Evolutionary conservation across 2,888 invertebrate species (phyloP).

Genomic region (Meiosimyza decipiens): DNA sequence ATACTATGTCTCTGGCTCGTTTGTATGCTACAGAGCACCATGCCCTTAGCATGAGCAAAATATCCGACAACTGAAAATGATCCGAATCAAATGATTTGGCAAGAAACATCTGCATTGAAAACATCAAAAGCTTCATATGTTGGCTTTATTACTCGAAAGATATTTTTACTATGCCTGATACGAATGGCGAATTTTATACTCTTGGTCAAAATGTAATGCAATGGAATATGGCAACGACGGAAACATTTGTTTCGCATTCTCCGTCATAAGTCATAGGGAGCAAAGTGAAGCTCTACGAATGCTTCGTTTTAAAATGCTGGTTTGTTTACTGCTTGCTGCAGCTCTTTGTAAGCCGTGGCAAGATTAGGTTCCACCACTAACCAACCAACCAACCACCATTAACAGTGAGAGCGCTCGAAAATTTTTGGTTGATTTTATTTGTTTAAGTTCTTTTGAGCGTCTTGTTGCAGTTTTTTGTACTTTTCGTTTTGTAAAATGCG

Average conservation of each 20-base stretch:
- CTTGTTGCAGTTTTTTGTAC: constrained; percentile 8
- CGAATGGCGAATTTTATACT: constrained; percentile 2
- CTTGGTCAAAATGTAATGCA: not conserved
- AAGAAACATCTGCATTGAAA: no score
- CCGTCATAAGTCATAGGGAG: constrained; percentile 46
- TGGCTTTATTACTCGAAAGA: not conserved
- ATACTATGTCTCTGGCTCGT: no score
- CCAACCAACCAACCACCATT: constrained; percentile 16
- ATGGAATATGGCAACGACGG: constrained; percentile 33
- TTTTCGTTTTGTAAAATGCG: not conserved
- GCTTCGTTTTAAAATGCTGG: constrained; percentile 3
- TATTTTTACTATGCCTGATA: not conserved
- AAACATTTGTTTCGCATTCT: constrained; percentile 50
- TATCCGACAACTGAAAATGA: no score
- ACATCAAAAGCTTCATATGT: no score
- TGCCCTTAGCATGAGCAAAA: no score
- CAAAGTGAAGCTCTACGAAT: constrained; percentile 12
- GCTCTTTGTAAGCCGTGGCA: constrained; percentile 15
- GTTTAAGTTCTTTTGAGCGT: not conserved
- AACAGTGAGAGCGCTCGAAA: constrained; percentile 50
- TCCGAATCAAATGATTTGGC: no score
- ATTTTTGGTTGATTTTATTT: constrained; percentile 11
- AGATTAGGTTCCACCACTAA: constrained; percentile 46
- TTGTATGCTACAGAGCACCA: no score
- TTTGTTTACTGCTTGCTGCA: not conserved